phyloP scores from a whole-genome alignment of 2,113 vertebrate genomes.

The Apteryx mantelli region DNA sequence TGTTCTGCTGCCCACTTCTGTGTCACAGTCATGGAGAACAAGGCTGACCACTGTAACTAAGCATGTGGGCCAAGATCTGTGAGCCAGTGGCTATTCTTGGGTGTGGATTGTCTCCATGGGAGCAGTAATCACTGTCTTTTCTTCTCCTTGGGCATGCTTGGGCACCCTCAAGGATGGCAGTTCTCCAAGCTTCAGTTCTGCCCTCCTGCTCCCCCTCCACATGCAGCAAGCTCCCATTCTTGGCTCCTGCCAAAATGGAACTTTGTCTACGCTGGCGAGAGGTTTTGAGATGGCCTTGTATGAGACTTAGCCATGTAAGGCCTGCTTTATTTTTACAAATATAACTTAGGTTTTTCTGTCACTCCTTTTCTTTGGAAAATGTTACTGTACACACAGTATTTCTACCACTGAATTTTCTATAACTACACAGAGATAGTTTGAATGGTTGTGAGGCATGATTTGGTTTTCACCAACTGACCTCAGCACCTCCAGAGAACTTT shows the following conservation, averaged over 20 bases:
- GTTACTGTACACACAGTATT: neutral
- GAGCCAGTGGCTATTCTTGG: neutral
- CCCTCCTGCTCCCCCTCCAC: neutral
- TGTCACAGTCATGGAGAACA: neutral
- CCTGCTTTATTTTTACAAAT: neutral
- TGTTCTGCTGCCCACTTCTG: neutral
- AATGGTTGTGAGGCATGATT: neutral
- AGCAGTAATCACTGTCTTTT: rapidly evolving
- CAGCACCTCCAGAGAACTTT: neutral
- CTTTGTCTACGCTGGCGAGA: neutral
- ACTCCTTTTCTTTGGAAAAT: neutral
- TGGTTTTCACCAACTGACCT: neutral
- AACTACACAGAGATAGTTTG: neutral
- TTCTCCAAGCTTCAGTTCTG: neutral
- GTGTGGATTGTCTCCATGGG: neutral
- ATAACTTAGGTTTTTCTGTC: neutral
- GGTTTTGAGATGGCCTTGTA: neutral
- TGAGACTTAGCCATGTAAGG: neutral
- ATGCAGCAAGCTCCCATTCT: rapidly evolving
- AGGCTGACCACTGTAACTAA: neutral
- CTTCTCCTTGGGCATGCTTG: neutral
- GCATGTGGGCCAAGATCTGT: rapidly evolving
- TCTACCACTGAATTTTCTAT: neutral
- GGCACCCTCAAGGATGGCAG: neutral
- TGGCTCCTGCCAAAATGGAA: neutral